These are phyloP conservation scores for Deilephila elpenor DNA, from an alignment of 2,888 invertebrate species.

Conservation along the genomic window DNA sequence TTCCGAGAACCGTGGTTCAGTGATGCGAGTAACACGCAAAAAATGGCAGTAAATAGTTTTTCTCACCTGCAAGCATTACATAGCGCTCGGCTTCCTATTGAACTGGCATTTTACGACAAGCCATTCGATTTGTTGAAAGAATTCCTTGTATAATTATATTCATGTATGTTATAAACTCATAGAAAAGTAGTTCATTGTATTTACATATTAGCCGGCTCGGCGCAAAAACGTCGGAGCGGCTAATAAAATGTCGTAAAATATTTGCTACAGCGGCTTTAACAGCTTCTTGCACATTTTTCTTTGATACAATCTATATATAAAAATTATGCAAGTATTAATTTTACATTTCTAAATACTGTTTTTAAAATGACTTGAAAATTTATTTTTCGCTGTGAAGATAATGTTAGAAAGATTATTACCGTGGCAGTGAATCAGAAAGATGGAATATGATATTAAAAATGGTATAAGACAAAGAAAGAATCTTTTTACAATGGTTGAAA, in stretches of 20 bases:
- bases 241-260: conserved; percentile 22
- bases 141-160: conserved; percentile 23
- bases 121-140: conserved; percentile 21
- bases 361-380: neutral
- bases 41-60: conserved; percentile 14
- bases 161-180: conserved; percentile 20
- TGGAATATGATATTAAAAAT: neutral
- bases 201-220: conserved; percentile 9
- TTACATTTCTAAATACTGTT: neutral
- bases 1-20: conserved; percentile 19
- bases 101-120: conserved; percentile 14
- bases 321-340: neutral
- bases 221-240: neutral
- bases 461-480: neutral
- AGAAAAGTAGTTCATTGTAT: conserved; percentile 16
- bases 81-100: conserved; percentile 1
- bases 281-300: conserved; percentile 5
- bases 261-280: conserved; percentile 4
- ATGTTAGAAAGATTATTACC: neutral
- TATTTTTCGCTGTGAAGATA: neutral
- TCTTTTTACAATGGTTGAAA: neutral
- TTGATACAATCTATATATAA: conserved; percentile 7
- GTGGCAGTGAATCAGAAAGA: neutral
- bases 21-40: conserved; percentile 20
- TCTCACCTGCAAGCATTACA: conserved; percentile 15